A percentile compares a stretch with the other conserved stretches of the same genome.
These are phyloP conservation scores for Seriola aureovittata DNA, from an alignment of 2,113 vertebrate genomes.

Conservation along the genomic window DNA sequence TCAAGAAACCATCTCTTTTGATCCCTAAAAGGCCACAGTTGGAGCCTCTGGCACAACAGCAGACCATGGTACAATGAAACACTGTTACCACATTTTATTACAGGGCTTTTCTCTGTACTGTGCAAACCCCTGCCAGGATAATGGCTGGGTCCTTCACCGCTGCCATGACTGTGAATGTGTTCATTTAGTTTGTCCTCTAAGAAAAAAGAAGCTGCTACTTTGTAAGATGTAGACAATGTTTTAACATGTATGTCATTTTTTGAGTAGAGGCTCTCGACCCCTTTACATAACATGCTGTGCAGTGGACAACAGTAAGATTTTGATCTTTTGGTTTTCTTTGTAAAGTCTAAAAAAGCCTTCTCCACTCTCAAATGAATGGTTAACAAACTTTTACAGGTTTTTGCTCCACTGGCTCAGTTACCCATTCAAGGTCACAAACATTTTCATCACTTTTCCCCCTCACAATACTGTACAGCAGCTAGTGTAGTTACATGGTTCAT, in stretches of 20 bases:
- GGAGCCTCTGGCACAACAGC: slow-evolving; percentile 3
- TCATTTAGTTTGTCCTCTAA: neutral
- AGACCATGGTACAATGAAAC: slow-evolving; percentile 37
- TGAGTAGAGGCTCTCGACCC: neutral
- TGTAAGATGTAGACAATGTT: neutral
- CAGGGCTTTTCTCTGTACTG: slow-evolving; percentile 28
- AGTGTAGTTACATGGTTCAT: neutral
- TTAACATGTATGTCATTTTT: neutral
- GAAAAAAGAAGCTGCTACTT: slow-evolving; percentile 8
- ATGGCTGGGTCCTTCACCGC: slow-evolving; percentile 3
- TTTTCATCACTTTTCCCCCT: neutral
- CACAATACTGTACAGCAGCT: neutral
- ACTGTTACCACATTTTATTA: slow-evolving; percentile 39
- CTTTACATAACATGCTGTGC: neutral
- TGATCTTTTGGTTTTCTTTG: no score
- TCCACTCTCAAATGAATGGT: neutral
- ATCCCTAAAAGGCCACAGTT: neutral
- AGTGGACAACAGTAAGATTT: neutral
- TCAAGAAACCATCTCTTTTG: neutral
- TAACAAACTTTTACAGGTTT: neutral
- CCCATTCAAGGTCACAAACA: neutral
- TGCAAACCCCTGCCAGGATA: slow-evolving; percentile 37
- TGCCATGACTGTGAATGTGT: slow-evolving; percentile 26
- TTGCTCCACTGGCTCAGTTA: neutral
- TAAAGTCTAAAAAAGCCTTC: no score